Evolutionary conservation across 2,113 vertebrate species (phyloP).

Genomic region (Dipodomys ordii): DNA sequence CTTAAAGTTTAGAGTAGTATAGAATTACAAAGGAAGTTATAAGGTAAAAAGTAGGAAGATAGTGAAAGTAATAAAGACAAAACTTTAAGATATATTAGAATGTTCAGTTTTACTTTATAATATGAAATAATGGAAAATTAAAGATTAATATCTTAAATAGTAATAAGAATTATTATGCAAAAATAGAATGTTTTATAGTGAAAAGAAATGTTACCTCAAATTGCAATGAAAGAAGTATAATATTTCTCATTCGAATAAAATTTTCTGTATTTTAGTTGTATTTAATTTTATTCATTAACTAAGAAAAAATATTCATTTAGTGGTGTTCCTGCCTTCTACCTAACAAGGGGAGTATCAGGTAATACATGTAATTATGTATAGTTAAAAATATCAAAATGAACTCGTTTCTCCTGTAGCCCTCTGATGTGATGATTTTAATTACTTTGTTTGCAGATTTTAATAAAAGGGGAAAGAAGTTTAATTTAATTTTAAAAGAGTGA

Average conservation of each 20-base stretch:
- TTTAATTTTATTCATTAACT: neutral
- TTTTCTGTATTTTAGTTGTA: neutral
- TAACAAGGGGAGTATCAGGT: neutral
- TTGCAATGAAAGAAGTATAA: neutral
- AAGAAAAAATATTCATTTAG: neutral
- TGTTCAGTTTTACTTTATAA: neutral
- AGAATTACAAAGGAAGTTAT: neutral
- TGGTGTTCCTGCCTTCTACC: neutral
- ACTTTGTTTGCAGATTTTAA: slow-evolving; percentile 46
- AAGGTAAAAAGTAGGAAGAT: neutral
- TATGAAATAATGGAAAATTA: slow-evolving; percentile 3
- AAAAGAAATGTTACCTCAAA: slow-evolving; percentile 11
- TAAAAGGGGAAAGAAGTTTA: neutral
- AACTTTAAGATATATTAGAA: neutral
- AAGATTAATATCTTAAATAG: neutral
- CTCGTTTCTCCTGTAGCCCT: neutral
- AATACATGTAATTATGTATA: neutral
- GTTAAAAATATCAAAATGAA: slow-evolving; percentile 4
- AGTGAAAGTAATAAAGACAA: neutral
- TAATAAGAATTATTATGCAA: neutral
- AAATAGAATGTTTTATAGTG: neutral
- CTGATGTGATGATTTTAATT: slow-evolving; percentile 18
- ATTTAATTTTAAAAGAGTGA: slow-evolving; percentile 47
- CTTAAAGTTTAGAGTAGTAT: neutral
- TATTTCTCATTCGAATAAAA: neutral